Percentiles rank a stretch among this genome's conserved stretches.
Evolutionary conservation across 2,113 vertebrate genomes (phyloP).

Genomic region (Ictalurus furcatus): DNA sequence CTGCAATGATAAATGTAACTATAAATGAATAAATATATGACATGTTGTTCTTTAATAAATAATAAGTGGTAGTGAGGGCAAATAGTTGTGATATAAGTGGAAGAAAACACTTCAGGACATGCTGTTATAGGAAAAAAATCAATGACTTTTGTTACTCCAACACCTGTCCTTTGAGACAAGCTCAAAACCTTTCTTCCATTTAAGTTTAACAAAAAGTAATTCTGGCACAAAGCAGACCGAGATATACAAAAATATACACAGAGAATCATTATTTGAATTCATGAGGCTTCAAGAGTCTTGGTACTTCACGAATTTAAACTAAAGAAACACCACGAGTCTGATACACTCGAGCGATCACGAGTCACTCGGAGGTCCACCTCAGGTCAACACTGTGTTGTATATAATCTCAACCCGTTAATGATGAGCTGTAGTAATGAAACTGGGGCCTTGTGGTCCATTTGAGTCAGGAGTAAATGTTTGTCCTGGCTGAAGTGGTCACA

Average conservation of each 20-base stretch:
- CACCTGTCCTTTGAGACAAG: not conserved
- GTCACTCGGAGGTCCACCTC: not conserved
- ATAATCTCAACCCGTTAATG: constrained; percentile 6
- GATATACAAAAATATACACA: not conserved
- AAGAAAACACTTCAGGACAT: too few relatives aligned
- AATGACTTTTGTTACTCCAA: too few relatives aligned
- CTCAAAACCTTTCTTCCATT: not conserved
- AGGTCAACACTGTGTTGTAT: not conserved
- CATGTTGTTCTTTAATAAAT: not conserved
- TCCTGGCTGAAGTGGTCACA: not conserved
- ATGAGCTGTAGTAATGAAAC: not conserved
- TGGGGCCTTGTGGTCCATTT: not conserved
- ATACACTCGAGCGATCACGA: constrained; percentile 12
- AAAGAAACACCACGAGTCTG: not conserved
- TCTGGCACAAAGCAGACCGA: not conserved
- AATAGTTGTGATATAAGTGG: too few relatives aligned
- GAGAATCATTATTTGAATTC: not conserved
- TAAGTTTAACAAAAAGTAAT: not conserved
- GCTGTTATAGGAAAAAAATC: not conserved
- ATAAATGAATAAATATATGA: not conserved
- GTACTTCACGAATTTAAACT: not conserved
- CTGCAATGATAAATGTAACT: too few relatives aligned
- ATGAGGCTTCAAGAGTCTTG: not conserved
- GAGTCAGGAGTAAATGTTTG: constrained; percentile 2
- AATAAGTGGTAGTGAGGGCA: too few relatives aligned